Percentiles rank a stretch among this genome's conserved stretches.
phyloP scores from a whole-genome alignment of 2,888 invertebrate genomes.

The Melieria omissa region DNA sequence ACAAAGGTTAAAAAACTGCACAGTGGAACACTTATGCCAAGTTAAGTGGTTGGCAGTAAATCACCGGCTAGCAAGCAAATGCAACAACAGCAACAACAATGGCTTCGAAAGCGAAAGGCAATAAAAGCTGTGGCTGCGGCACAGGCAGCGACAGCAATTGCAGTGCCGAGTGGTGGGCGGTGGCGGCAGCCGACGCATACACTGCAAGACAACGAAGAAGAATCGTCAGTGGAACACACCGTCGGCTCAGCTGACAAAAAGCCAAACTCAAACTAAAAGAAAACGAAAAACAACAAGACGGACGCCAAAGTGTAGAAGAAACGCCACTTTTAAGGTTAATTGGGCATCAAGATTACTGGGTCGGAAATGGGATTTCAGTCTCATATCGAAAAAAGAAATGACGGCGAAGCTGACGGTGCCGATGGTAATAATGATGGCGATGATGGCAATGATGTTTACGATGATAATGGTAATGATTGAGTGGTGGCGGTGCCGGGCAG shows the following conservation, averaged over 20 bases:
- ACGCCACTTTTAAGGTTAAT: constrained; percentile 66
- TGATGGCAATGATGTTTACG: neutral
- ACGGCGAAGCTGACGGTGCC: neutral
- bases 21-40: constrained; percentile 63
- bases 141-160: constrained; percentile 11
- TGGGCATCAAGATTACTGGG: constrained; percentile 68
- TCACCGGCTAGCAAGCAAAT: constrained; percentile 48
- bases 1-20: constrained; percentile 32
- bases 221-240: too few relatives aligned
- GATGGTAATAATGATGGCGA: neutral
- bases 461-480: too few relatives aligned
- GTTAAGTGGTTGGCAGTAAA: constrained; percentile 61
- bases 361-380: constrained; percentile 60
- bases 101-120: constrained; percentile 29
- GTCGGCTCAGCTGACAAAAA: too few relatives aligned
- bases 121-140: neutral
- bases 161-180: neutral
- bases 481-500: neutral
- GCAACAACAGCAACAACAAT: constrained; percentile 26
- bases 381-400: neutral
- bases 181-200: neutral
- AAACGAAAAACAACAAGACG: constrained; percentile 43
- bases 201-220: neutral
- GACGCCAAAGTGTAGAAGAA: constrained; percentile 48
- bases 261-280: constrained; percentile 3